phyloP scores from a whole-genome alignment of 2,888 invertebrate genomes.

The Sicus ferrugineus region DNA sequence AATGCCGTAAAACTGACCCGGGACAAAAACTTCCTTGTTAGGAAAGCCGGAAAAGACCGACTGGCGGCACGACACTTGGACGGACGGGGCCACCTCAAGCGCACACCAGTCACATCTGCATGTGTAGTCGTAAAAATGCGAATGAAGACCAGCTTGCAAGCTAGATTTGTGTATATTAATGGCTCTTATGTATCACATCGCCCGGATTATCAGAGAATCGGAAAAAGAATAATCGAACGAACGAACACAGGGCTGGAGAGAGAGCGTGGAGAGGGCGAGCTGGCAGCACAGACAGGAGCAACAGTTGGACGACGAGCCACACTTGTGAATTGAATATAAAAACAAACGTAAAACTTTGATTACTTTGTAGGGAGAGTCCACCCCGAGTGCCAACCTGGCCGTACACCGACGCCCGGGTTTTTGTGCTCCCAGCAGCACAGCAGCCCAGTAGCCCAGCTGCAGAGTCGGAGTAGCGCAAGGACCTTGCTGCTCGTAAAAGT shows the following conservation, averaged over 20 bases:
- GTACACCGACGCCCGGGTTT: background rate
- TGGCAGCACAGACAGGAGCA: conserved; percentile 15
- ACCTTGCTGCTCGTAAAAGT: conserved; percentile 56
- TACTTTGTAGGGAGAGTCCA: conserved; percentile 34
- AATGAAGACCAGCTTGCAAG: conserved; percentile 7
- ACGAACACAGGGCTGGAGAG: conserved; percentile 2
- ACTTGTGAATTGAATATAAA: conserved; percentile 57
- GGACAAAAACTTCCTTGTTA: conserved; percentile 38
- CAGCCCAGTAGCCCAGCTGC: conserved; percentile 3
- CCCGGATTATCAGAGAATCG: conserved; percentile 40
- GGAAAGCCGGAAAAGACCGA: conserved; percentile 26
- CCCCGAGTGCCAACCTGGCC: background rate
- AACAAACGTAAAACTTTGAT: conserved; percentile 56
- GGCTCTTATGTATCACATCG: conserved; percentile 50
- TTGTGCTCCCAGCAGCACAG: background rate
- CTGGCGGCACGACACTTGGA: background rate
- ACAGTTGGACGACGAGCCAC: conserved; percentile 28
- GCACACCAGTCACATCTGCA: conserved; percentile 6
- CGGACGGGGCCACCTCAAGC: background rate
- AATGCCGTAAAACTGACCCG: conserved; percentile 42
- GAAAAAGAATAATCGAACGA: conserved; percentile 21
- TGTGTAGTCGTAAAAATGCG: conserved; percentile 35
- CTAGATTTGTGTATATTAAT: conserved; percentile 44
- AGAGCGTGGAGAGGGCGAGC: background rate
- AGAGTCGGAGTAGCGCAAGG: conserved; percentile 47